Conservation (phyloP, 2,797 vertebrate genomes). For the Sebastes steindachneri region DNA sequence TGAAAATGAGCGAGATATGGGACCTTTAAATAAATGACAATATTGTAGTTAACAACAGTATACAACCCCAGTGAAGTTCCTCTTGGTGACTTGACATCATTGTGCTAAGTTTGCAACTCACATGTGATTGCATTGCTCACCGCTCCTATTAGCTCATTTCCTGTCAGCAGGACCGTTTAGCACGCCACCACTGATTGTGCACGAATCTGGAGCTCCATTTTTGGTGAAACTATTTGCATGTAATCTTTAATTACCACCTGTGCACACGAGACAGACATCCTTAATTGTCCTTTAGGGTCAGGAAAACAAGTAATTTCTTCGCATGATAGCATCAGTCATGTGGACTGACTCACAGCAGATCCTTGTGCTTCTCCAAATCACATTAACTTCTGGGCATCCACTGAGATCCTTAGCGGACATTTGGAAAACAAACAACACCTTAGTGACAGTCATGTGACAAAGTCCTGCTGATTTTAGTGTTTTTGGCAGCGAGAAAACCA, state of each 20-base stretch:
- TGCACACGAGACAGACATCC: not conserved
- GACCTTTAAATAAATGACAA: not conserved
- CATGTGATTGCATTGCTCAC: constrained; percentile 36
- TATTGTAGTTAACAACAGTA: not conserved
- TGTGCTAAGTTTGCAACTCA: constrained; percentile 30
- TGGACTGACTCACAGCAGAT: constrained; percentile 33
- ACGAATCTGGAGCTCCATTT: not conserved
- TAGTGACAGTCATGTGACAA: not conserved
- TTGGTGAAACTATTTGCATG: not conserved
- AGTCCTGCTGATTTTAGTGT: not conserved
- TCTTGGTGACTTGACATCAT: constrained; percentile 2
- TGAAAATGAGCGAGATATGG: too few species aligned
- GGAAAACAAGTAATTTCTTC: constrained; percentile 2
- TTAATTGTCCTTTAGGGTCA: not conserved
- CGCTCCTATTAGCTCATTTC: constrained; percentile 17
- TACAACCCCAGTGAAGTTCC: not conserved
- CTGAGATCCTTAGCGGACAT: not conserved
- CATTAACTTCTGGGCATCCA: constrained; percentile 16
- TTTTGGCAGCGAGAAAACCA: not conserved
- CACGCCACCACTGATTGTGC: not conserved
- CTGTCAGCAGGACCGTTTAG: constrained; percentile 8
- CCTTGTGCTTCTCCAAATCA: constrained; percentile 38
- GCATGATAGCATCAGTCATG: constrained; percentile 14
- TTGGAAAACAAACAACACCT: constrained; percentile 7
- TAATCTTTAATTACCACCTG: constrained; percentile 5